phyloP scores from a whole-genome alignment of 2,113 vertebrate species.

The Cheirogaleus medius region DNA sequence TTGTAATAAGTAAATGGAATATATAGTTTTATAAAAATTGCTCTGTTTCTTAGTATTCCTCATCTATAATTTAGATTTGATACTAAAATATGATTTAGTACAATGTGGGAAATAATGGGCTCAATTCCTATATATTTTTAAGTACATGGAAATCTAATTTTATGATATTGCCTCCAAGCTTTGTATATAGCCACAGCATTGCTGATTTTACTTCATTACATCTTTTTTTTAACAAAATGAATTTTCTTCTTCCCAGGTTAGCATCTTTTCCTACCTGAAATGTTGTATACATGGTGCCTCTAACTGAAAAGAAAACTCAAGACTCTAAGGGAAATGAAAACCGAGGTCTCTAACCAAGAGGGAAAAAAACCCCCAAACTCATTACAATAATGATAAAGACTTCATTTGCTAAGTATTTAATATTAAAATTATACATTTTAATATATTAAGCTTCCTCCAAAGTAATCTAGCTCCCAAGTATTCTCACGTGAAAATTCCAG shows the following conservation, averaged over 20 bases:
- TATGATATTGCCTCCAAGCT: background rate
- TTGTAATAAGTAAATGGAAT: background rate
- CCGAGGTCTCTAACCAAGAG: background rate
- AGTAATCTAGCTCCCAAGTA: background rate
- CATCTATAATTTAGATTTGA: background rate
- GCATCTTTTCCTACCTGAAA: conserved; percentile 14
- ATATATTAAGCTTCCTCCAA: background rate
- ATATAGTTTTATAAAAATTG: background rate
- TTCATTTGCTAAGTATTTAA: background rate
- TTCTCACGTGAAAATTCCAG: background rate
- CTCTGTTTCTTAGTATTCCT: background rate
- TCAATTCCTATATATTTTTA: background rate
- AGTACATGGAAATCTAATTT: conserved; percentile 12
- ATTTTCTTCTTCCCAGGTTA: background rate
- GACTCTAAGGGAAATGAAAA: background rate
- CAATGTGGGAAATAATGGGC: background rate
- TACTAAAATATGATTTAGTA: background rate
- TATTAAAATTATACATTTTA: background rate
- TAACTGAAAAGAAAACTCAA: background rate
- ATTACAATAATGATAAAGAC: background rate
- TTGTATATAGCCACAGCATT: background rate
- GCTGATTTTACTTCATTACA: background rate
- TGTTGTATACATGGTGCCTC: background rate
- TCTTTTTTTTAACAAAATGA: background rate
- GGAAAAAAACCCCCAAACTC: background rate